Conservation (phyloP, 2,797 vertebrate genomes). For the Dipus sagitta region DNA sequence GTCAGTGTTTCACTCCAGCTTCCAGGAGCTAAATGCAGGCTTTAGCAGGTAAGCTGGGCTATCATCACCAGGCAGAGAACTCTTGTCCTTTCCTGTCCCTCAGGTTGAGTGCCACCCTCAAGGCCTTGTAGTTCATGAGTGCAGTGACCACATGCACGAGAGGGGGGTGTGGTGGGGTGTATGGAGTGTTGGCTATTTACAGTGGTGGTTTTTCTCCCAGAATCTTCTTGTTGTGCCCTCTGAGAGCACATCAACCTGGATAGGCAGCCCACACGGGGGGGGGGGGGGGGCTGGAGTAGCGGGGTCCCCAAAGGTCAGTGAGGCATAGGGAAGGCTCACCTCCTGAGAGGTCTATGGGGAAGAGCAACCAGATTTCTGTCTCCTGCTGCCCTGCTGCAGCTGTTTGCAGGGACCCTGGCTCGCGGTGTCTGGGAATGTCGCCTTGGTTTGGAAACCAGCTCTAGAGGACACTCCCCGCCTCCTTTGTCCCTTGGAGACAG, state of each 20-base stretch:
- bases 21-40: not conserved
- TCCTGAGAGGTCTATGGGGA: too few species aligned
- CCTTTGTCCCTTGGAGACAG: not conserved
- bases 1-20: not conserved
- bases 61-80: not conserved
- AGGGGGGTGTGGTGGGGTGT: too few species aligned
- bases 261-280: not conserved
- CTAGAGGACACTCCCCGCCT: fast-evolving
- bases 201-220: fast-evolving
- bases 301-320: fast-evolving
- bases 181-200: not conserved
- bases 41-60: not conserved
- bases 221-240: not conserved
- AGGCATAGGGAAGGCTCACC: not conserved
- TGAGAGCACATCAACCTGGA: fast-evolving
- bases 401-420: fast-evolving
- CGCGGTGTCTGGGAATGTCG: not conserved
- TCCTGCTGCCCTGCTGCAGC: not conserved
- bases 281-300: not conserved
- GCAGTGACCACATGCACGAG: too few species aligned
- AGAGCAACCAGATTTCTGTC: not conserved
- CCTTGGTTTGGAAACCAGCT: not conserved
- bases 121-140: not conserved
- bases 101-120: not conserved
- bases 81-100: not conserved